Percentiles rank a stretch among this genome's conserved stretches.
Evolutionary conservation across 2,113 vertebrate genomes (phyloP).

Genomic region (Dicentrarchus labrax): DNA sequence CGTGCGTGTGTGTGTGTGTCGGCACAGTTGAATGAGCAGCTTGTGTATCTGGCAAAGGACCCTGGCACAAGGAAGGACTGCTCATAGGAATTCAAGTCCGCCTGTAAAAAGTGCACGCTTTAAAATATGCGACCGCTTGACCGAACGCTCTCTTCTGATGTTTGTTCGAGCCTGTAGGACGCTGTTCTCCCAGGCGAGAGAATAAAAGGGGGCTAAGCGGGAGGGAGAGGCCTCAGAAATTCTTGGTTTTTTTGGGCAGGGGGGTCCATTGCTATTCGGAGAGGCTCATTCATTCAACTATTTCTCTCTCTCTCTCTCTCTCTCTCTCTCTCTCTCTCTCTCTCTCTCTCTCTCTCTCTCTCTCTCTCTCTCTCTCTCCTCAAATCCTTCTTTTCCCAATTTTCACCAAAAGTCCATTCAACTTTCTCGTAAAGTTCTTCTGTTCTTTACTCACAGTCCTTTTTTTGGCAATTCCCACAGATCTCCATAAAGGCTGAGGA

Average conservation of each 20-base stretch:
- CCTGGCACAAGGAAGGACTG: constrained; percentile 30
- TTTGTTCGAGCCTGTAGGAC: constrained; percentile 22
- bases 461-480: constrained; percentile 1
- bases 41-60: constrained; percentile 70
- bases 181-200: constrained; percentile 24
- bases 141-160: constrained; percentile 25
- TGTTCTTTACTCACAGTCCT: background rate
- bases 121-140: constrained; percentile 54
- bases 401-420: too few species aligned
- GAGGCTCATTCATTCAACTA: background rate
- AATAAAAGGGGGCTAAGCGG: background rate
- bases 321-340: too few species aligned
- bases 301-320: background rate
- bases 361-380: too few species aligned
- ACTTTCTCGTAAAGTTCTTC: background rate
- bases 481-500: constrained; percentile 1
- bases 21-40: constrained; percentile 68
- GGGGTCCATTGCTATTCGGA: background rate
- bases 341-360: too few species aligned
- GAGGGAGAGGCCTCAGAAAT: background rate
- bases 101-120: constrained; percentile 38
- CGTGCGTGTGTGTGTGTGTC: constrained; percentile 30
- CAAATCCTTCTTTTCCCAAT: background rate
- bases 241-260: background rate
- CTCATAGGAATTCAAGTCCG: constrained; percentile 59